Percentiles rank a stretch among this genome's conserved stretches.
Evolutionary conservation across 2,888 invertebrate species (phyloP).

Genomic region (Argyresthia albistria): DNA sequence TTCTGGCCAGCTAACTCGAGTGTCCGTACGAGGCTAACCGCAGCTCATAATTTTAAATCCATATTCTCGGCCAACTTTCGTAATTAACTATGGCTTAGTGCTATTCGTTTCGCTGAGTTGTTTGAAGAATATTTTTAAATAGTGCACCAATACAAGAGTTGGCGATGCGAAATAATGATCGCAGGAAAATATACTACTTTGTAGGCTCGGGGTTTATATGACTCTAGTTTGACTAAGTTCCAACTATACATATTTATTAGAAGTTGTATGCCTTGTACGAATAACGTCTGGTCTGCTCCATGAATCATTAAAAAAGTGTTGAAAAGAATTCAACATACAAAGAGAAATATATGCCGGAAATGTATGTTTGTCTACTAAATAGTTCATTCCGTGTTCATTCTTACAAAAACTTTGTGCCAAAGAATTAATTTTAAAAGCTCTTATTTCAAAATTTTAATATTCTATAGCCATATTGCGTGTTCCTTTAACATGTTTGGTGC

Average conservation of each 20-base stretch:
- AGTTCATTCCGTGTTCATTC: background rate
- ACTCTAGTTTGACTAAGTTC: no score
- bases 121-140: background rate
- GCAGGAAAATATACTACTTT: no score
- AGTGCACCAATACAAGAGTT: no score
- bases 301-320: no score
- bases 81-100: constrained; percentile 3
- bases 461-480: background rate
- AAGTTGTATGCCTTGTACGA: no score
- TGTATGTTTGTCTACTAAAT: background rate
- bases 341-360: background rate
- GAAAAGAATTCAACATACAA: no score
- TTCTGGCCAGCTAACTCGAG: constrained; percentile 19
- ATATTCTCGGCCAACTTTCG: constrained; percentile 6
- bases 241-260: no score
- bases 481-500: constrained; percentile 1
- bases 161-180: no score
- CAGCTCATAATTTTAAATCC: constrained; percentile 7
- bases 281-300: no score
- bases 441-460: background rate
- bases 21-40: constrained; percentile 11
- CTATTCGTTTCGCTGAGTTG: background rate
- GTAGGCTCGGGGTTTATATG: no score
- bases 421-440: background rate
- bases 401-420: background rate